Evolutionary conservation across 2,797 vertebrate species (phyloP), one percentile per base, ranked within the genome.

Genomic region (Cynopterus sphinx): DNA sequence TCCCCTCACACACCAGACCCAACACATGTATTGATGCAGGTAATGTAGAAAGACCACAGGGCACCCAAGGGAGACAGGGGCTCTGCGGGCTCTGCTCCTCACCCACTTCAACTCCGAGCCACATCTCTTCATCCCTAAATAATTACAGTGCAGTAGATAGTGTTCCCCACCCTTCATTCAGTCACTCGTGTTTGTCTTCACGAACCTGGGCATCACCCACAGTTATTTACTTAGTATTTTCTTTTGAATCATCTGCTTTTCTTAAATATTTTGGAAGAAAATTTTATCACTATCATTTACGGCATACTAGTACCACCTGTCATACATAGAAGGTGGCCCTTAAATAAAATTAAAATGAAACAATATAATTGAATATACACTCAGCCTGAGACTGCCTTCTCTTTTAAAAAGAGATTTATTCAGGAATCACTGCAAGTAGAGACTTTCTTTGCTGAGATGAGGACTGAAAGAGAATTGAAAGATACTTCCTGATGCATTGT

Each of bases 191-290:
- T 36, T 49, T 57, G 6, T 46, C 51, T 59, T 84, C 22, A 19
- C 26, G 2, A n/a, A 79, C 26, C 39, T 55, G 4, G 41, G 22
- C 13, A n/a, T 10, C 7, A 10, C 21, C 11, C 26, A 6, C 5
- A 4, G n/a, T 36, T 93, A 68, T 73, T 67, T 51, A 26, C 68
- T 51, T 85, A 39, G 11, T 84, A 49, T 55, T 59, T 90, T 15
- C 36, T 92, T 74, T 89, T 73, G 39, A 53, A 4, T 92, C 33
- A 8, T 68, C 5, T 74, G 36, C 36, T 82, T 83, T 65, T 70
- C 39, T 71, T 70, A 46, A 84, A 21, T 77, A 75, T 46, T 88
- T 95, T 86, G n/a, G 16, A 63, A 94, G 86, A 61, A 39, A 93
- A 65, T 43, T 21, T 2, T 65, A 31, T 84, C 67, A 3, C 7